Evolutionary conservation across 92 coral and sea anemone species (phyloP), one percentile per base, ranked within the genome.

Genomic region (Epizoanthus illoricatus): DNA sequence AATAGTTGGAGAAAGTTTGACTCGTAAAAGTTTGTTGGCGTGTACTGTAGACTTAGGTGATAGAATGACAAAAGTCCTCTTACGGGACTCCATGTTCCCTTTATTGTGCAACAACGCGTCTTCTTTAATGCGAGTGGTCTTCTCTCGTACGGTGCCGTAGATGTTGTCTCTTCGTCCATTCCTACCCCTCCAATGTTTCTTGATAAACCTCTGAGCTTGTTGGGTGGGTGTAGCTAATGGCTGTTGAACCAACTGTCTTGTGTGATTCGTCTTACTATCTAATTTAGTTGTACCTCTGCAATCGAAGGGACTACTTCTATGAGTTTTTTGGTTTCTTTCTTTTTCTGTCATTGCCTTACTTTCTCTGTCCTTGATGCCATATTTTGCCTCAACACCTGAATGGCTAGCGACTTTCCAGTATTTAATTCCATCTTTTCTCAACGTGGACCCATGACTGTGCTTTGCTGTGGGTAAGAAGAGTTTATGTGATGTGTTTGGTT

Each of bases 1-100:
- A 23, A 93, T 75, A 21, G 91, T 90, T 4, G 84, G 91, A 2
- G 97, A 86, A 20, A 91, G 64, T 62, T 86, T 90, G 60, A 74
- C 71, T 42, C 55, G 59, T 16, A 76, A 43, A 8, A 78, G 58
- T 15, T 63, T 78, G 15, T 64, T 63, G 7, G 69, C 59, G 5
- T 64, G 71, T 12, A 45, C 39, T 49, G 36, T 63, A 7, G 82
- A 52, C 17, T 56, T 63, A 10, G 71, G 71, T 11, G 82, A 78
- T 42, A 64, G 56, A 78, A 64, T 78, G 47, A 78, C 71, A 20
- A 78, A 63, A 7, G 82, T 78, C 13, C 82, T 78, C 36, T 78
- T 78, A 45, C 65, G 56, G 40, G 73, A 12, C 20, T 39, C 2
- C 4, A 13, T 68, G 10, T 13, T 40, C 28, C 10, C 56, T 9